Percentiles rank a stretch among this genome's conserved stretches.
These are phyloP conservation scores for Zhuqinia jingwanae DNA, from an alignment of 2,888 invertebrate species.

Conservation along the genomic window DNA sequence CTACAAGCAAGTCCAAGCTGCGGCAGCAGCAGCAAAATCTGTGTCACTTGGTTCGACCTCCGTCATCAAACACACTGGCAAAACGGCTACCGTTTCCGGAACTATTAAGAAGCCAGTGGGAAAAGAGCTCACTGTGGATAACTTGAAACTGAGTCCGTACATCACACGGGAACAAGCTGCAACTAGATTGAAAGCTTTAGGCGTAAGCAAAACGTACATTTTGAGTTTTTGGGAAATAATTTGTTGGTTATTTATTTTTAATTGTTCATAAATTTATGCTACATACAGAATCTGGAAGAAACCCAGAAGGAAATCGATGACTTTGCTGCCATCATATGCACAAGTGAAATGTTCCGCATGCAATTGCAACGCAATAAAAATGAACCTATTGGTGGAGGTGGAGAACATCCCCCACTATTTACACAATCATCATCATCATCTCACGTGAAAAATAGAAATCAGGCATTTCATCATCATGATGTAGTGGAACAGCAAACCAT, in stretches of 20 bases:
- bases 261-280: not conserved
- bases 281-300: constrained; percentile 18
- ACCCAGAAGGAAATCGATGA: constrained; percentile 28
- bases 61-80: too few relatives aligned
- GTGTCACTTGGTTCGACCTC: too few relatives aligned
- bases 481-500: too few relatives aligned
- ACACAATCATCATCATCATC: not conserved
- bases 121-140: not conserved
- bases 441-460: too few relatives aligned
- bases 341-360: not conserved
- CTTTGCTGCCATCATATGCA: not conserved
- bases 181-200: not conserved
- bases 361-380: not conserved
- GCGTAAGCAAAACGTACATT: constrained; percentile 1
- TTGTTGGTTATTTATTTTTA: not conserved
- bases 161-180: constrained; percentile 22
- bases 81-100: too few relatives aligned
- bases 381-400: not conserved
- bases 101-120: too few relatives aligned
- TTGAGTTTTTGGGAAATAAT: not conserved
- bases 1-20: constrained; percentile 1
- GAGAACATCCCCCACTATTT: not conserved
- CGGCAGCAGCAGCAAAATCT: not conserved
- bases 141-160: constrained; percentile 26
- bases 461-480: too few relatives aligned